These are phyloP conservation scores for Cryptus armator DNA, from an alignment of 2,888 invertebrate species.

Conservation along the genomic window DNA sequence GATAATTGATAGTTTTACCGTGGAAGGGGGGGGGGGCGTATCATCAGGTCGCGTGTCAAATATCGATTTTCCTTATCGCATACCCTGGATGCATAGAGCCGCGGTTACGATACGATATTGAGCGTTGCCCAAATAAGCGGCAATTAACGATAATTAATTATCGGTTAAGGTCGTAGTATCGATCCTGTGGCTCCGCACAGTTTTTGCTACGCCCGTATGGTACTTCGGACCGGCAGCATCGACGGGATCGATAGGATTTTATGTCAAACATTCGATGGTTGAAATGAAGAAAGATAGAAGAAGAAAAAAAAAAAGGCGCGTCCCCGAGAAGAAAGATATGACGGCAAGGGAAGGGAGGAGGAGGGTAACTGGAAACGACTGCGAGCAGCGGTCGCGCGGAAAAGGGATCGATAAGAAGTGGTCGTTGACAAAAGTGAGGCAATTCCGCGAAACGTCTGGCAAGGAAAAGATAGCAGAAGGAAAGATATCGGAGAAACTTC, in stretches of 20 bases:
- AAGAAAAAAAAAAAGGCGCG: background rate
- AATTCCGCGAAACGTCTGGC: conserved; percentile 53
- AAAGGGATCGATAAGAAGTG: conserved; percentile 58
- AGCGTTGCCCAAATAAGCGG: conserved; percentile 20
- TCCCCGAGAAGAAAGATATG: conserved; percentile 39
- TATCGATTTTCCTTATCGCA: conserved; percentile 27
- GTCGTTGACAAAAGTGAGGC: conserved; percentile 63
- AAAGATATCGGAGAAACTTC: conserved; percentile 6
- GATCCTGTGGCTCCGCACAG: background rate
- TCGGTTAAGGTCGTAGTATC: conserved; percentile 20
- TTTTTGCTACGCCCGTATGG: background rate
- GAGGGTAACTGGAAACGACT: conserved; percentile 26
- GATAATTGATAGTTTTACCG: background rate
- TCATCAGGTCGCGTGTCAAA: background rate
- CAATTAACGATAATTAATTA: conserved; percentile 47
- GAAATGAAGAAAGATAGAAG: background rate
- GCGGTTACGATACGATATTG: background rate
- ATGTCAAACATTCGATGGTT: background rate
- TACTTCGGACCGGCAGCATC: background rate
- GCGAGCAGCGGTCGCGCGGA: conserved; percentile 7
- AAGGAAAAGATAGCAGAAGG: conserved; percentile 29
- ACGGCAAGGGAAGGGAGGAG: no score
- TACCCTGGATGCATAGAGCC: conserved; percentile 2
- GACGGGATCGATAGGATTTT: conserved; percentile 15
- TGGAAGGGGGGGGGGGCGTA: background rate